Evolutionary conservation across 2,113 vertebrate species (phyloP), one percentile per base, ranked within the genome.

Genomic region (Uria aalge): DNA sequence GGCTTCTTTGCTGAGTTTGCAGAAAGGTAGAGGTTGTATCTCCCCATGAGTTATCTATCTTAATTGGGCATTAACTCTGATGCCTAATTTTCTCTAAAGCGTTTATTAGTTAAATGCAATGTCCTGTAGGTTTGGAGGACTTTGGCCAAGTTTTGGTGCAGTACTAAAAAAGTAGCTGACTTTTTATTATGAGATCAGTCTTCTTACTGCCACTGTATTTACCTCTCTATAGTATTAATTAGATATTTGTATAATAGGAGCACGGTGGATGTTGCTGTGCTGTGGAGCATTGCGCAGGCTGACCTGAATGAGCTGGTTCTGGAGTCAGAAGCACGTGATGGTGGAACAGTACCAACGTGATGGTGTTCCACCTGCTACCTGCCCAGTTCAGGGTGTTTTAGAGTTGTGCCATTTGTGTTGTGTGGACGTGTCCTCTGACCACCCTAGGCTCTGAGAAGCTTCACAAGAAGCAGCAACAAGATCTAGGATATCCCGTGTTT

Each of bases 231-330:
- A 40, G 6, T 26, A 40, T 34, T 53, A 62, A 48, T 48, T 48
- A 62, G 45, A 10, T 45, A 30, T 53, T 62, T 66, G 5, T 32
- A 3, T 20, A 12, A 23, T 16, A 41, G 47, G 57, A 75, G 8
- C 12, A n/a, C 3, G 4, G 13, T 20, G 14, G 8, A 40, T 0
- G 0, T 23, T 90, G 9, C 16, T 53, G 0, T 43, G 23, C 43
- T 47, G 30, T 68, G 18, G 14, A 48, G n/a, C 5, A 14, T 12
- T n/a, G 18, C 38, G 12, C 24, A 36, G 27, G 27, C 21, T 86
- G 24, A 57, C 16, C 18, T 57, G 71, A 72, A 26, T 30, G 53
- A 86, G 11, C 15, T 52, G 29, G 12, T 26, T 41, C 29, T 64
- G 53, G 29, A 79, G 12, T 32, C 20, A 52, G n/a, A 47, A 63